Evolutionary conservation across 2,797 vertebrate species (phyloP).

Genomic region (Rhodeus uyekii): DNA sequence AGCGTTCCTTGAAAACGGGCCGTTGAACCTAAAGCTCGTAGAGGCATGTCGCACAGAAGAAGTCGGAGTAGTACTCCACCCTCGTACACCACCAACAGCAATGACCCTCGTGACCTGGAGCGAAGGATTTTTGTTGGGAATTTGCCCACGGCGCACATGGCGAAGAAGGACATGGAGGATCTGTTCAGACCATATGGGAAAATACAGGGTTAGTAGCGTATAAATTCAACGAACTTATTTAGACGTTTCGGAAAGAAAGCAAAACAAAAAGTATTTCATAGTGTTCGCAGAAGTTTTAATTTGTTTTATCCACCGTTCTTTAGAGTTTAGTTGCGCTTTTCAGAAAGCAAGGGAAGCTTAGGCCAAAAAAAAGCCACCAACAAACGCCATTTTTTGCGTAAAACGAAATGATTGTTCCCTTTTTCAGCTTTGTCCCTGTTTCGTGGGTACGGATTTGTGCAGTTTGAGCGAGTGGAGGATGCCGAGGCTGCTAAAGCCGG

Average conservation of each 20-base stretch:
- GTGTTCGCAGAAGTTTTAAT: slow-evolving; percentile 20
- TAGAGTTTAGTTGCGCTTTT: slow-evolving; percentile 22
- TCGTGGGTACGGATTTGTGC: slow-evolving; percentile 89
- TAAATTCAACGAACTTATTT: slow-evolving; percentile 51
- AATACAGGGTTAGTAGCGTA: slow-evolving; percentile 85
- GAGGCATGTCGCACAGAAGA: slow-evolving; percentile 83
- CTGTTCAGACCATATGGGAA: slow-evolving; percentile 86
- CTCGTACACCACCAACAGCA: slow-evolving; percentile 81
- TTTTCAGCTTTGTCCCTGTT: slow-evolving; percentile 89
- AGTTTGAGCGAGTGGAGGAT: slow-evolving; percentile 86
- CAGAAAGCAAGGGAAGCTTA: slow-evolving; percentile 26
- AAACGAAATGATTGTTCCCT: slow-evolving; percentile 77
- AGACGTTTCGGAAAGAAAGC: slow-evolving; percentile 38
- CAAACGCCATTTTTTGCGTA: slow-evolving; percentile 47
- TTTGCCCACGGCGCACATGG: slow-evolving; percentile 89
- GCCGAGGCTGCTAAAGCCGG: slow-evolving; percentile 88
- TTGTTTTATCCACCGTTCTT: slow-evolving; percentile 36
- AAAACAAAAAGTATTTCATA: slow-evolving; percentile 28
- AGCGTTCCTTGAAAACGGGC: slow-evolving; percentile 57
- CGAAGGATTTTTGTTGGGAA: slow-evolving; percentile 91
- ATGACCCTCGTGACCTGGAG: slow-evolving; percentile 85
- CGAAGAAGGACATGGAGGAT: slow-evolving; percentile 88
- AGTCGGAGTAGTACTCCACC: slow-evolving; percentile 76
- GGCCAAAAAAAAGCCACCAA: slow-evolving; percentile 48
- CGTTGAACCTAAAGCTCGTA: slow-evolving; percentile 57